phyloP scores from a whole-genome alignment of 2,113 vertebrate species.

The Hippocampus comes region DNA sequence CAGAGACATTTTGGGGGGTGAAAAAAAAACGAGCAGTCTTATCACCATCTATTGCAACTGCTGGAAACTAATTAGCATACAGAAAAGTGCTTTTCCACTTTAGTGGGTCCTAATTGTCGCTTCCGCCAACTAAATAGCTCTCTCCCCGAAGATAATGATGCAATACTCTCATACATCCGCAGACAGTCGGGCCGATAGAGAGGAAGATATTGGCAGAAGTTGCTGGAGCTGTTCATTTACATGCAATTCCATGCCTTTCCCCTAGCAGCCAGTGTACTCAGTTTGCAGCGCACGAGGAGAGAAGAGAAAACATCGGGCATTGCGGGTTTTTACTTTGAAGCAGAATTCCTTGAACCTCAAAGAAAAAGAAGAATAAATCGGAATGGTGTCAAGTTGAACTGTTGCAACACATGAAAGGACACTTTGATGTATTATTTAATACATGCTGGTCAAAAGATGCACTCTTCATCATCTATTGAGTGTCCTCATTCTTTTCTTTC shows the following conservation, averaged over 20 bases:
- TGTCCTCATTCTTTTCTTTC: neutral
- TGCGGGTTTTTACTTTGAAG: conserved; percentile 48
- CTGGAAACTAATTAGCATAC: conserved; percentile 48
- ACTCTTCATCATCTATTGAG: conserved; percentile 8
- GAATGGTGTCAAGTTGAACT: conserved; percentile 36
- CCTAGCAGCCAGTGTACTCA: neutral
- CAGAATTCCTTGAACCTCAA: conserved; percentile 40
- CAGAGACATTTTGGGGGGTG: neutral
- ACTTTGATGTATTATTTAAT: conserved; percentile 46
- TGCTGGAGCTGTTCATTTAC: conserved; percentile 14
- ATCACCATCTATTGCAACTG: conserved; percentile 43
- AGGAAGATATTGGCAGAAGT: neutral
- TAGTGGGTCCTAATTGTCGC: conserved; percentile 60
- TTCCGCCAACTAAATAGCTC: conserved; percentile 49
- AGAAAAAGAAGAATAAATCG: conserved; percentile 43
- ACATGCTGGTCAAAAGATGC: conserved; percentile 5
- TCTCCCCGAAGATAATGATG: conserved; percentile 51
- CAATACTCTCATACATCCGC: conserved; percentile 24
- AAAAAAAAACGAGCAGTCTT: conserved; percentile 5
- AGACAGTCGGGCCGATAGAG: conserved; percentile 8
- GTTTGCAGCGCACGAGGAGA: conserved; percentile 6
- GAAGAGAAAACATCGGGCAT: conserved; percentile 30
- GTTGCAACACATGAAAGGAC: conserved; percentile 17
- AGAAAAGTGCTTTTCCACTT: conserved; percentile 60
- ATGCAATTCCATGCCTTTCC: neutral